Conservation (phyloP, 2,888 invertebrate genomes). For the Tetranychus truncatus region DNA sequence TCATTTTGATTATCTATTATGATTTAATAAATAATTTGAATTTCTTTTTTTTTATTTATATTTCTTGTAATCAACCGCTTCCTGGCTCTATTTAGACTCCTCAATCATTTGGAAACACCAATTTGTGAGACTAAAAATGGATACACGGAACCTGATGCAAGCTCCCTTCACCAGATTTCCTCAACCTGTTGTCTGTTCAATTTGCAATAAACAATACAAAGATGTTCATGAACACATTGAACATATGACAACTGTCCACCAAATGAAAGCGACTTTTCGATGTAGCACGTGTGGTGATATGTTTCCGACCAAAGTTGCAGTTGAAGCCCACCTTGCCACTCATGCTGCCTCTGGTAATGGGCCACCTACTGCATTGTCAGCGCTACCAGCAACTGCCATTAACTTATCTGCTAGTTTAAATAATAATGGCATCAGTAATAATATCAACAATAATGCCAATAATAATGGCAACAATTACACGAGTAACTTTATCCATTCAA, state of each 20-base stretch:
- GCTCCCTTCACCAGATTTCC: conserved; percentile 74
- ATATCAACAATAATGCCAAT: not conserved
- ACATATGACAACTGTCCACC: conserved; percentile 8
- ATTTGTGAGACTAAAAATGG: no score
- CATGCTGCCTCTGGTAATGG: not conserved
- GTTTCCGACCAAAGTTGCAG: conserved; percentile 6
- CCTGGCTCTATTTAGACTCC: no score
- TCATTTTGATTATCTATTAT: no score
- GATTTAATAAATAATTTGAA: no score
- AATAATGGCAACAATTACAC: not conserved
- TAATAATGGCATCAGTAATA: not conserved
- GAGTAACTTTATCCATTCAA: not conserved
- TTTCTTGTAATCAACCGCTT: no score
- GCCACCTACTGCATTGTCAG: not conserved
- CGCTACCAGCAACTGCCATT: not conserved
- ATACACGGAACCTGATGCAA: conserved; percentile 35
- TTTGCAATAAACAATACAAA: conserved; percentile 33
- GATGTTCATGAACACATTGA: conserved; percentile 11
- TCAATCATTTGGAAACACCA: no score
- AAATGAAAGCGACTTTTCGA: not conserved
- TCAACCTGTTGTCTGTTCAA: conserved; percentile 74
- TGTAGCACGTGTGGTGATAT: conserved; percentile 11
- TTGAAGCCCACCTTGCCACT: conserved; percentile 9
- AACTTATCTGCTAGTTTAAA: not conserved
- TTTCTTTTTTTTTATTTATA: no score